Evolutionary conservation across 2,797 vertebrate genomes (phyloP).

Genomic region (Danio tinwini): DNA sequence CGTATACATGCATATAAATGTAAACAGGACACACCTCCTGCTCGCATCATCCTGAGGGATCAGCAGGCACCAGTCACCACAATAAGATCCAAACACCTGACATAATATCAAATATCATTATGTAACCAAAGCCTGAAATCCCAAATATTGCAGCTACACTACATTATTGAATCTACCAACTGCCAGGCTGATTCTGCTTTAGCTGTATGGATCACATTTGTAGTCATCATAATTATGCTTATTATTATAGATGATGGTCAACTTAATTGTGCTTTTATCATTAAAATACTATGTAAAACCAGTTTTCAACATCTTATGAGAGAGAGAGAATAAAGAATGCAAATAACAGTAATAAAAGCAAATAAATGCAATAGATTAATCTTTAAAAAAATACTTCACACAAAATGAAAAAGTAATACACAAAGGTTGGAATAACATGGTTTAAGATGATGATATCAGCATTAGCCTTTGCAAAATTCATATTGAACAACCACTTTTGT

Average conservation of each 20-base stretch:
- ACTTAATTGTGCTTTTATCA: neutral
- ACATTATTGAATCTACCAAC: neutral
- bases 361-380: too few relatives aligned
- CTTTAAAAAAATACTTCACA: too few relatives aligned
- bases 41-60: slow-evolving; percentile 32
- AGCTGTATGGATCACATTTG: neutral
- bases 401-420: too few relatives aligned
- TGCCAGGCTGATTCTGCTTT: neutral
- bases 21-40: slow-evolving; percentile 23
- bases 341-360: too few relatives aligned
- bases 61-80: slow-evolving; percentile 5
- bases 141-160: neutral
- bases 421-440: too few relatives aligned
- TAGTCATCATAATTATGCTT: neutral
- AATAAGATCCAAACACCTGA: slow-evolving; percentile 19
- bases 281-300: neutral
- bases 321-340: too few relatives aligned
- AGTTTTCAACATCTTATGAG: too few relatives aligned
- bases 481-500: neutral
- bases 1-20: neutral
- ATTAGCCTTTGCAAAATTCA: neutral
- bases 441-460: neutral
- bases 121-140: neutral
- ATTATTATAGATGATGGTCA: neutral
- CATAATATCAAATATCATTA: neutral